phyloP scores from a whole-genome alignment of 2,888 invertebrate species.

The Bimastos eiseni region DNA sequence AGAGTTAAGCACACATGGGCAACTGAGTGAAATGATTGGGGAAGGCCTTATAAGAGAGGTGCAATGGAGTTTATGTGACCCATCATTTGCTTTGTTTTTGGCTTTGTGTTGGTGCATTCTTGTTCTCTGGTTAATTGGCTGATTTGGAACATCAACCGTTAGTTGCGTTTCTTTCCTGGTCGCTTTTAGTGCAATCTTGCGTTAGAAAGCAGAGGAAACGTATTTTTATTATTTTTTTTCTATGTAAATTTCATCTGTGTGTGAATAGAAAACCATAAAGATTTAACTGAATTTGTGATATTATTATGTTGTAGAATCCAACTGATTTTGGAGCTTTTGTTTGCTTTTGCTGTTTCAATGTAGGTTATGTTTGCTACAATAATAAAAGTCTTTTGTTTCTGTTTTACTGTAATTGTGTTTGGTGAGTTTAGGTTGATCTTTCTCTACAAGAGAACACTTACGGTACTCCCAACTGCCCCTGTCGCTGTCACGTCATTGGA shows the following conservation, averaged over 20 bases:
- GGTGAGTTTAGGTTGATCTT: slow-evolving; percentile 23
- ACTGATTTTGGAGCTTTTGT: background rate
- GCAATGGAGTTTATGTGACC: no score
- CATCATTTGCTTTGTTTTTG: background rate
- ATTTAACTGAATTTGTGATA: background rate
- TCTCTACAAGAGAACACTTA: slow-evolving; percentile 29
- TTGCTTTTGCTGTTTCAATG: background rate
- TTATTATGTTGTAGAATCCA: background rate
- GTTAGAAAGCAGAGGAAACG: background rate
- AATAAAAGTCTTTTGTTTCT: background rate
- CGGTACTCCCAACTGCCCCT: slow-evolving; percentile 37
- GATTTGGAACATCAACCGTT: background rate
- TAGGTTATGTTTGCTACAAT: background rate
- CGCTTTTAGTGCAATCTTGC: no score
- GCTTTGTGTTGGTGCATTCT: background rate
- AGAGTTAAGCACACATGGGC: background rate
- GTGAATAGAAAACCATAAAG: background rate
- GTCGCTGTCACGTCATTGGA: slow-evolving; percentile 36
- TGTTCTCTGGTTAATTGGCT: background rate
- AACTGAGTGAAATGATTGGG: background rate
- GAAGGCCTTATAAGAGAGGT: background rate
- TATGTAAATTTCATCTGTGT: background rate
- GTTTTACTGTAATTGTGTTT: background rate
- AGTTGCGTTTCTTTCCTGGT: no score
- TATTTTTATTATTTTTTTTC: background rate